Evolutionary conservation across 2,113 vertebrate species (phyloP).

Genomic region (Planiliza haematocheilus): DNA sequence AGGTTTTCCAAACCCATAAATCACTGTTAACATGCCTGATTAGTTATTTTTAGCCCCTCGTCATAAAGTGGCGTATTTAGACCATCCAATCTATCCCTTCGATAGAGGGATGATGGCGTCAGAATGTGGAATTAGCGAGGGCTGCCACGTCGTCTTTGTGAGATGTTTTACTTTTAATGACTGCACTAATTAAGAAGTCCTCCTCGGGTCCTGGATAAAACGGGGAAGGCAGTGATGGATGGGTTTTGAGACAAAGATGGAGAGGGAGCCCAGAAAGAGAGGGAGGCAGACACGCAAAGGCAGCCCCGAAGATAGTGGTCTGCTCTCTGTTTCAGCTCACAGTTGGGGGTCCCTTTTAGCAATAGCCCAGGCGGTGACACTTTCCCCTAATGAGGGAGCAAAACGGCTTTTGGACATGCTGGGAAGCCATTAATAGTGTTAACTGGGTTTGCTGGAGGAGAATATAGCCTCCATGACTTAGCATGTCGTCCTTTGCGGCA

Average conservation of each 20-base stretch:
- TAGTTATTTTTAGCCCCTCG: conserved; percentile 63
- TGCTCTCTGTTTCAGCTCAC: conserved; percentile 58
- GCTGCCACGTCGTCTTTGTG: conserved; percentile 44
- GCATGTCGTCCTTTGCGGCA: neutral
- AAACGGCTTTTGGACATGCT: conserved; percentile 56
- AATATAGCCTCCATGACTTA: conserved; percentile 28
- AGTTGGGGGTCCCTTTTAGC: conserved; percentile 61
- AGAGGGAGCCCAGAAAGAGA: conserved; percentile 36
- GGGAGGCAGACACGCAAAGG: conserved; percentile 34
- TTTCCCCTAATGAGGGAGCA: conserved; percentile 68
- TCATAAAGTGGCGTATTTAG: conserved; percentile 62
- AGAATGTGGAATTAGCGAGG: conserved; percentile 57
- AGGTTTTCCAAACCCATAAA: conserved; percentile 24
- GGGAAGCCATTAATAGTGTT: conserved; percentile 61
- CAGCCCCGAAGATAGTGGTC: conserved; percentile 40
- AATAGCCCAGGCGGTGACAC: conserved; percentile 54
- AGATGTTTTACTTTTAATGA: conserved; percentile 67
- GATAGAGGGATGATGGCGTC: conserved; percentile 47
- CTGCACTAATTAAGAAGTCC: conserved; percentile 66
- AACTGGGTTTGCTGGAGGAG: conserved; percentile 49
- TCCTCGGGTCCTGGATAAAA: conserved; percentile 51
- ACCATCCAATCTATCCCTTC: conserved; percentile 54
- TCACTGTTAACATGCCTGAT: conserved; percentile 34
- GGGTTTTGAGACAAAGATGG: conserved; percentile 51
- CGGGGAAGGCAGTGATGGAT: conserved; percentile 51